phyloP scores from a whole-genome alignment of 1,140 invertebrate genomes.

The Zaprionus kolodkinae region DNA sequence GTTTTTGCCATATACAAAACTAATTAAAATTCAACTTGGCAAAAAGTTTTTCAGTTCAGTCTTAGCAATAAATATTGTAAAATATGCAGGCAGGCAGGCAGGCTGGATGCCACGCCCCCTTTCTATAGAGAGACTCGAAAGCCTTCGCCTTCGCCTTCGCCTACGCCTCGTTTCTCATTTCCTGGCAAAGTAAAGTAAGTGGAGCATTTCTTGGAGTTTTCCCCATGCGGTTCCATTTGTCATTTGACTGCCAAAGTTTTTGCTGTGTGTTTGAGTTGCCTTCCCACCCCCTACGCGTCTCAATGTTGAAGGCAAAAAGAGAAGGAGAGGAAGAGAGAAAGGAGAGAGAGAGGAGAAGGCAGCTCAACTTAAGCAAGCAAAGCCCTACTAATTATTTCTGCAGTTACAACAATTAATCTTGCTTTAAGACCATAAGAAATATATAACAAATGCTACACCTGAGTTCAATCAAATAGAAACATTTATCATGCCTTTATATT shows the following conservation, averaged over 20 bases:
- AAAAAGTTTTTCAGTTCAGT: slow-evolving; percentile 70
- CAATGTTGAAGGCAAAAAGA: slow-evolving; percentile 15
- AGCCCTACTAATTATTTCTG: slow-evolving; percentile 33
- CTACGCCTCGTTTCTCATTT: slow-evolving; percentile 58
- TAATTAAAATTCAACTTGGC: slow-evolving; percentile 82
- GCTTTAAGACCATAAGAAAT: slow-evolving; percentile 22
- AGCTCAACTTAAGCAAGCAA: slow-evolving; percentile 38
- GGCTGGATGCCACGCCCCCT: not conserved
- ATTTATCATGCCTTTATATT: slow-evolving; percentile 70
- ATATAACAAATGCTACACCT: not conserved
- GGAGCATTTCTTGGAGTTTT: slow-evolving; percentile 53
- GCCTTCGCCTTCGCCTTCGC: slow-evolving; percentile 12
- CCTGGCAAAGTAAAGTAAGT: slow-evolving; percentile 57
- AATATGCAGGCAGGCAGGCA: slow-evolving; percentile 60
- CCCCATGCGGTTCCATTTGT: slow-evolving; percentile 77
- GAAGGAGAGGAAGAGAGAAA: not conserved
- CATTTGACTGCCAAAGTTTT: slow-evolving; percentile 78
- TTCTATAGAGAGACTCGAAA: not conserved
- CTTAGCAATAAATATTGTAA: slow-evolving; percentile 82
- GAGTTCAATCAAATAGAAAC: slow-evolving; percentile 27
- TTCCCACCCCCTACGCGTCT: not conserved
- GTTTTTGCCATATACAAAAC: slow-evolving; percentile 72
- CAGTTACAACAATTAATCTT: slow-evolving; percentile 39
- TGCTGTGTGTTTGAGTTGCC: slow-evolving; percentile 48
- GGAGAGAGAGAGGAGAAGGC: slow-evolving; percentile 13